phyloP scores from a whole-genome alignment of 2,888 invertebrate species.

The Sarcophaga subvicina region DNA sequence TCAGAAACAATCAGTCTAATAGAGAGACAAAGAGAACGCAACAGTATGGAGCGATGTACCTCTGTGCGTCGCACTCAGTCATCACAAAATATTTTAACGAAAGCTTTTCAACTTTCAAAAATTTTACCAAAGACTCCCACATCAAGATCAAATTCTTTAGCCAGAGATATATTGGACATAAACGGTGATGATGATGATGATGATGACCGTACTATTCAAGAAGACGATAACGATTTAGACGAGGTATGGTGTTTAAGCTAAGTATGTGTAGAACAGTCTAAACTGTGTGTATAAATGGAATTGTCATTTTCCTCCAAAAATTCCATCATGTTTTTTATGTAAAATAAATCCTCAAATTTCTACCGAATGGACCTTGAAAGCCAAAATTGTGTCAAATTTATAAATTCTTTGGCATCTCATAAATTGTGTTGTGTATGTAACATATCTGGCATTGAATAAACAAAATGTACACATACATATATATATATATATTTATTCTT shows the following conservation, averaged over 20 bases:
- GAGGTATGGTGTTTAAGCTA: conserved; percentile 74
- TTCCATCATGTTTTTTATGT: no score
- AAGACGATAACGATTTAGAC: conserved; percentile 84
- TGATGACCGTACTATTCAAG: conserved; percentile 86
- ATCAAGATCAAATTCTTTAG: conserved; percentile 79
- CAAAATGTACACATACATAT: conserved; percentile 21
- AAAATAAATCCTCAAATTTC: no score
- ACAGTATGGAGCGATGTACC: conserved; percentile 79
- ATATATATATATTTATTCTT: not conserved
- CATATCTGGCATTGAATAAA: conserved; percentile 58
- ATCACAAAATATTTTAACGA: conserved; percentile 91
- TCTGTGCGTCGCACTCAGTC: conserved; percentile 86
- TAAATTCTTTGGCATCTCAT: conserved; percentile 3
- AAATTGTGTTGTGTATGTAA: conserved; percentile 5
- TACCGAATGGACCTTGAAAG: not conserved
- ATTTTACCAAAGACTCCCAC: conserved; percentile 80
- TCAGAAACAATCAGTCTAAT: conserved; percentile 80
- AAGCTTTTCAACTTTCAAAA: conserved; percentile 88
- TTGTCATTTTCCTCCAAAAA: no score
- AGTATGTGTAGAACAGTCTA: not conserved
- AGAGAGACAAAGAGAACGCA: conserved; percentile 80
- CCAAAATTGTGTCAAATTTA: conserved; percentile 3
- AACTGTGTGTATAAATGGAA: no score
- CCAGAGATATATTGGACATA: conserved; percentile 75
- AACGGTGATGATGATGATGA: conserved; percentile 85